Evolutionary conservation across 37 sponge, comb jelly and placozoan species (phyloP), one percentile per base, ranked within the genome.

Genomic region (Petrosia ficiformis): DNA sequence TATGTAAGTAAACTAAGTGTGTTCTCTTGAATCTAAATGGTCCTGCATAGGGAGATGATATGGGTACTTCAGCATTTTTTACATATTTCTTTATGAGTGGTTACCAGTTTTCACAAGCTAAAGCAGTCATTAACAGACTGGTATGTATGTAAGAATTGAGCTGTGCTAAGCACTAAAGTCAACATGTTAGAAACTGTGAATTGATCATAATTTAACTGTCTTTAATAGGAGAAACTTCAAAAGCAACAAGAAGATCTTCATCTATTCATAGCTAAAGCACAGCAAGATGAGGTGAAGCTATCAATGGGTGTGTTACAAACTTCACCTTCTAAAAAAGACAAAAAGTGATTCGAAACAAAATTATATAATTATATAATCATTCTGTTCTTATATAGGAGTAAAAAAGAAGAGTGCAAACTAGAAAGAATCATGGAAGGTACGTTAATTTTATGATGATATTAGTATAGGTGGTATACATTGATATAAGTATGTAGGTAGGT

Each of bases 11-110:
- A n/a, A n/a, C n/a, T n/a, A n/a, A n/a, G n/a, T n/a, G n/a, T n/a
- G n/a, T n/a, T n/a, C n/a, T n/a, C n/a, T n/a, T n/a, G n/a, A 31
- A 60, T 60, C 58, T 25, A 1, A 25, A 26, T 71, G 3, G 28
- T 22, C 63, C 28, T 6, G 48, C 65, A 22, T 67, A 91, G 79
- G 61, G 72, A 60, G 80, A 86, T 44, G 44, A 70, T 14, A 42
- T 71, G 73, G 87, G 84, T 42, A 58, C 75, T 0, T 73, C 72
- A 65, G 75, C 92, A 29, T 82, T 87, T 39, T 56, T 86, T 19
- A 68, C 72, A n/a, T 86, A 72, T 34, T 65, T 92, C 61, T 39
- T 92, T 35, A 70, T 83, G 81, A 59, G 64, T 59, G 87, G 92
- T 10, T 81, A 78, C 34, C 80, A 86, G 74, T 86, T 80, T 48